These are phyloP conservation scores for Palythoa caribaeorum DNA, from an alignment of 92 coral and sea anemone genomes.

Conservation along the genomic window DNA sequence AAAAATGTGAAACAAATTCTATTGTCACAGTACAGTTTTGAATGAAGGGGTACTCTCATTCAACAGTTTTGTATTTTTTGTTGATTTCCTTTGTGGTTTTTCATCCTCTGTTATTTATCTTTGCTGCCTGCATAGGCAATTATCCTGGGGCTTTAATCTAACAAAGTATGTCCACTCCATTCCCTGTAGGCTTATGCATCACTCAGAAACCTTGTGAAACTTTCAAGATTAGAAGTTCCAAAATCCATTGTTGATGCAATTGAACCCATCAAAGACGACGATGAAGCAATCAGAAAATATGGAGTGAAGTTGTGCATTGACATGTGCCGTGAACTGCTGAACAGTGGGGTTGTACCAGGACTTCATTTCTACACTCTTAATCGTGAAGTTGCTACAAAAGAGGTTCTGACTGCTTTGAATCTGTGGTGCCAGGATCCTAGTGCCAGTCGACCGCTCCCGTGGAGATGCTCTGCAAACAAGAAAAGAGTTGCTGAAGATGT, in stretches of 20 bases:
- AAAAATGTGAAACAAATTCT: too few species aligned
- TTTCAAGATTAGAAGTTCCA: constrained; percentile 93
- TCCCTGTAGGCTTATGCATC: constrained; percentile 90
- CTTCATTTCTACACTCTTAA: constrained; percentile 96
- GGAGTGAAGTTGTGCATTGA: constrained; percentile 86
- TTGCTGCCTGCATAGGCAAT: too few species aligned
- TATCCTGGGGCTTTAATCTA: too few species aligned
- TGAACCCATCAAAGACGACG: constrained; percentile 95
- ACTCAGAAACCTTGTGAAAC: constrained; percentile 93
- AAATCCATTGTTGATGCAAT: constrained; percentile 94
- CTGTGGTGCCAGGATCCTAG: constrained; percentile 95
- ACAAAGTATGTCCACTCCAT: neutral
- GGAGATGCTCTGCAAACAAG: constrained; percentile 96
- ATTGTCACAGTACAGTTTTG: too few species aligned
- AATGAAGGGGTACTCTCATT: too few species aligned
- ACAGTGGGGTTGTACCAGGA: constrained; percentile 88
- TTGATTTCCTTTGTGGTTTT: too few species aligned
- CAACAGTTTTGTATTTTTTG: too few species aligned
- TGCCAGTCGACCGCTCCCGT: constrained; percentile 91
- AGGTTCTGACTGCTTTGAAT: constrained; percentile 81
- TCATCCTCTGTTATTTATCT: too few species aligned
- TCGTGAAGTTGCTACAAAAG: constrained; percentile 97
- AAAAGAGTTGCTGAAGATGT: constrained; percentile 95
- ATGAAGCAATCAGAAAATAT: constrained; percentile 88
- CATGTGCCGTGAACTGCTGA: constrained; percentile 91